Evolutionary conservation across 1,140 invertebrate genomes (phyloP), one percentile per base, ranked within the genome.

Genomic region (Neodiprion lecontei): DNA sequence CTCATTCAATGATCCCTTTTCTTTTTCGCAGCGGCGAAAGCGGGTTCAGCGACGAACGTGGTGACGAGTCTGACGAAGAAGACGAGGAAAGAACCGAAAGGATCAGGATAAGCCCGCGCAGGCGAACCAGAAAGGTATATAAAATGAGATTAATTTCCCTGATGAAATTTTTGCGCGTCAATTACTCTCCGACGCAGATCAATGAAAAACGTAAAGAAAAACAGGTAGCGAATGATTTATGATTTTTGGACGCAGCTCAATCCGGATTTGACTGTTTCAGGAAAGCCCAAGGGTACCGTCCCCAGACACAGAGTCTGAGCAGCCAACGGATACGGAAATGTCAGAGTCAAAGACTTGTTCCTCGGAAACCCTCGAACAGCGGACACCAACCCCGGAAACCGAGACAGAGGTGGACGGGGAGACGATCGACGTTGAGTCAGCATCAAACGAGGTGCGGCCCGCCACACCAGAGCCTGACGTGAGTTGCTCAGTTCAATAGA

Each of bases 31-130:
- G 93, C 72, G 92, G 89, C 21, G 94, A 95, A 84, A 95, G 94
- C 86, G 94, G 94, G 11, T 95, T 94, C 79, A 95, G 94, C 81
- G 94, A 95, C 77, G 91, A 92, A 79, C 88, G 89, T 79, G 89
- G 89, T 17, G 91, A 91, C 12, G 92, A 91, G 73, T 89, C 90
- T 1, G 91, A 92, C 72, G 90, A 92, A 74, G 92, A 93, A 75
- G 89, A 90, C 69, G 81, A 85, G 17, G 85, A 87, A 5, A 85
- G 89, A 77, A 88, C 88, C 72, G 89, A 89, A 72, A 84, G 85
- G 74, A 74, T 87, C 7, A 77, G 83, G 70, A 79, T 84, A 79
- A 80, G 89, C 84, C 82, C 88, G 81, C 72, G 90, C 79, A 80
- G 89, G 87, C 80, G 83, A 61, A 77, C 77, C 65, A 76, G 83